A percentile compares a stretch with the other conserved stretches of the same genome.
Conservation (phyloP, 2,113 vertebrate genomes). For the Eubucco bourcierii region DNA sequence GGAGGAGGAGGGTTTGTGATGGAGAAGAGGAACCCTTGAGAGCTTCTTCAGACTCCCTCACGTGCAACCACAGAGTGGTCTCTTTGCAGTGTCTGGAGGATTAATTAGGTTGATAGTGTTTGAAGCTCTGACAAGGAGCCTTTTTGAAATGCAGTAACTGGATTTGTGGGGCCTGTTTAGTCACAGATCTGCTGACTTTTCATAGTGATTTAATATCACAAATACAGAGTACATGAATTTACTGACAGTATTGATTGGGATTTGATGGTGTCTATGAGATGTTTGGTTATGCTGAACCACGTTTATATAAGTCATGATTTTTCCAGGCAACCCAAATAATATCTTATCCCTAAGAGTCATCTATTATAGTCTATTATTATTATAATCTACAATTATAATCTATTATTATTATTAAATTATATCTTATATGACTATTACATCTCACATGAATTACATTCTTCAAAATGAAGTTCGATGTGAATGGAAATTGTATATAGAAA, state of each 20-base stretch:
- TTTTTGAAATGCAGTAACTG: neutral
- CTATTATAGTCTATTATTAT: too few species aligned
- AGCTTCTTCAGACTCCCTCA: neutral
- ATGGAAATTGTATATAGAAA: neutral
- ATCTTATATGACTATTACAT: neutral
- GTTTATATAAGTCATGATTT: neutral
- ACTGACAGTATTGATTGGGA: neutral
- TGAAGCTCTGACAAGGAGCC: neutral
- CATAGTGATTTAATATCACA: neutral
- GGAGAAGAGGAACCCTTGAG: neutral
- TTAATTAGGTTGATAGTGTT: neutral
- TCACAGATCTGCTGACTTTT: neutral
- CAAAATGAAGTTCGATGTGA: neutral
- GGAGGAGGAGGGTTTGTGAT: neutral
- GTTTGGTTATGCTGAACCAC: neutral
- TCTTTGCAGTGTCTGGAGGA: neutral
- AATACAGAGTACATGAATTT: neutral
- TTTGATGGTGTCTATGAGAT: neutral
- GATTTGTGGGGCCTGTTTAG: neutral
- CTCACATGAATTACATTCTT: neutral
- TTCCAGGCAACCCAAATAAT: neutral
- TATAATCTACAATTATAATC: too few species aligned
- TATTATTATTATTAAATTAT: neutral
- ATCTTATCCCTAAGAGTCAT: neutral
- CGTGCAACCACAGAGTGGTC: neutral